Evolutionary conservation across 2,888 invertebrate species (phyloP).

Genomic region (Paralinhomoeus sp.): DNA sequence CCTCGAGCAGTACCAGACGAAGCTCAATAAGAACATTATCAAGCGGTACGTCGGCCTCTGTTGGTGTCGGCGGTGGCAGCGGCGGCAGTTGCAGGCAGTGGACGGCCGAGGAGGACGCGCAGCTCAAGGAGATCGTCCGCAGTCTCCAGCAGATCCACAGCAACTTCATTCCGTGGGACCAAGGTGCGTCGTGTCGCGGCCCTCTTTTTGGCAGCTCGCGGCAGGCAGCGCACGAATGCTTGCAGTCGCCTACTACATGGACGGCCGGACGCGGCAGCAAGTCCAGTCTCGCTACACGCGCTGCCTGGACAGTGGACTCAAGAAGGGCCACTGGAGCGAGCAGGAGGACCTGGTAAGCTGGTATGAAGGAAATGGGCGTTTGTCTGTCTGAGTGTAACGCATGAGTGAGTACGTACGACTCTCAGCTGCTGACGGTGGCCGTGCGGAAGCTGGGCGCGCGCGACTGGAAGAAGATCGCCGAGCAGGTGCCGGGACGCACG

Average conservation of each 20-base stretch:
- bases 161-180: conserved; percentile 51
- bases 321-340: conserved; percentile 18
- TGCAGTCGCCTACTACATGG: conserved; percentile 17
- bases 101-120: conserved; percentile 44
- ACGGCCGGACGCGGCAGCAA: conserved; percentile 13
- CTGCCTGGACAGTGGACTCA: conserved; percentile 9
- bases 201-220: no score
- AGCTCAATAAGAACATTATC: conserved; percentile 12
- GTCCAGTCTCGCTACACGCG: no score
- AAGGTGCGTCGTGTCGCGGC: conserved; percentile 24
- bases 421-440: conserved; percentile 16
- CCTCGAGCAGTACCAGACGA: conserved; percentile 26
- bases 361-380: background rate
- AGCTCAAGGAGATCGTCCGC: conserved; percentile 40
- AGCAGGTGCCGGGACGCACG: conserved; percentile 21
- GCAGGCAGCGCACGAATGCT: no score
- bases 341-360: conserved; percentile 11
- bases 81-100: conserved; percentile 37
- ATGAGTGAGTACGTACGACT: no score
- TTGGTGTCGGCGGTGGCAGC: no score
- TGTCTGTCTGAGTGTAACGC: no score
- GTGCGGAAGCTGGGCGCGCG: conserved; percentile 11
- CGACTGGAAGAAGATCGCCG: conserved; percentile 16
- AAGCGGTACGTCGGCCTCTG: no score
- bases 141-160: conserved; percentile 36